Evolutionary conservation across 2,888 invertebrate species (phyloP), one percentile per base, ranked within the genome.

Genomic region (Nomada ruficornis): DNA sequence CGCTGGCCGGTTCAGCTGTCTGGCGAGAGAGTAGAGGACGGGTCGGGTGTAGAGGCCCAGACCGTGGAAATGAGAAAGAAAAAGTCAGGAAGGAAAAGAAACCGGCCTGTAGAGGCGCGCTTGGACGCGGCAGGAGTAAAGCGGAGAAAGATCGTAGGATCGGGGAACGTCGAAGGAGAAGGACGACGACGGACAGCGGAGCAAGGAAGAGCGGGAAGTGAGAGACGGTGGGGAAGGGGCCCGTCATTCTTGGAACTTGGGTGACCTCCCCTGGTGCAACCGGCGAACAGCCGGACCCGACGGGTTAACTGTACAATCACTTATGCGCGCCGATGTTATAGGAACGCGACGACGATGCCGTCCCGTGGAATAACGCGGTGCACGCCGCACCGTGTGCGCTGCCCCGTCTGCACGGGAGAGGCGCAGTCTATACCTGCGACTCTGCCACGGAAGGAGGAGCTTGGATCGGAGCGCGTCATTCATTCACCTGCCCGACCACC

Each of bases 221-320:
- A 62, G 68, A 62, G 65, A 65, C 42, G 54, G 59, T 54, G 75
- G 68, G 74, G 74, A 67, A 72, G 78, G 80, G 82, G 77, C 80
- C 83, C 77, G 88, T 91, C 84, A 80, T 90, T 92, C 91, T 84
- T 75, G 87, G 91, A 92, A 92, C 89, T 87, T 78, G 84, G 88
- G 87, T 91, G 92, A 91, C 90, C 91, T 92, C 90, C 90, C 90
- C 84, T 84, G 87, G 86, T 87, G 87, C 88, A 86, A 87, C 88
- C 78, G 87, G 86, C 86, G 80, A 90, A 86, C 89, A 82, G 87
- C 84, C 87, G 89, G 88, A 84, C 82, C 78, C 84, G 86, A 85
- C 87, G 86, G 86, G 88, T 90, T 92, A 93, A 93, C 93, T 93
- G 92, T 93, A 92, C 90, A 91, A 91, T 90, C 92, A 90, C 90